Evolutionary conservation across 2,888 invertebrate species (phyloP).

Genomic region (Yponomeuta plumbellus): DNA sequence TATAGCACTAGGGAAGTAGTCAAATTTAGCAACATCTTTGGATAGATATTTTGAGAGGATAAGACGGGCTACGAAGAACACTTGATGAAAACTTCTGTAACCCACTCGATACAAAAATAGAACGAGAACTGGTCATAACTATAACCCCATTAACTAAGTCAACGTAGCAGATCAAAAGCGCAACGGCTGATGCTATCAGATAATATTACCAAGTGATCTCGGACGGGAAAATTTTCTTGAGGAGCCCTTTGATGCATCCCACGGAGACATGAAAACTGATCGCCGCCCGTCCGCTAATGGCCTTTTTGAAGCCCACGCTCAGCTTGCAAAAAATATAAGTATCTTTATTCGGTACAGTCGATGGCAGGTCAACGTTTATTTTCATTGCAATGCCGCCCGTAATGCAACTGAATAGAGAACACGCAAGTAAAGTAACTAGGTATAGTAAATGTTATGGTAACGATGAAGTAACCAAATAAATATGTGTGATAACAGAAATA

Average conservation of each 20-base stretch:
- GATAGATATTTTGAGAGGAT: no score
- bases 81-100: no score
- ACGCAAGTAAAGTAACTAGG: no score
- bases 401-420: no score
- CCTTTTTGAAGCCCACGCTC: not conserved
- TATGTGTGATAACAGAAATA: no score
- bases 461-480: no score
- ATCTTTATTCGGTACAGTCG: not conserved
- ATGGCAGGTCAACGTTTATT: no score
- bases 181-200: not conserved
- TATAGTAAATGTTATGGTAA: no score
- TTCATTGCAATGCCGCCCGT: no score
- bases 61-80: no score
- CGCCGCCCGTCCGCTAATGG: constrained; percentile 2
- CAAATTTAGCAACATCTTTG: no score
- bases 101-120: not conserved
- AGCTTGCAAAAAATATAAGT: not conserved
- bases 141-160: not conserved
- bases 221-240: not conserved
- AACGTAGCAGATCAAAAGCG: not conserved
- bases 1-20: no score
- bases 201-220: constrained; percentile 2
- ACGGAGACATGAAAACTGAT: constrained; percentile 7
- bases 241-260: constrained; percentile 1
- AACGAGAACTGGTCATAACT: not conserved